Conservation (phyloP, 2,888 invertebrate species). For the Rhingia rostrata region DNA sequence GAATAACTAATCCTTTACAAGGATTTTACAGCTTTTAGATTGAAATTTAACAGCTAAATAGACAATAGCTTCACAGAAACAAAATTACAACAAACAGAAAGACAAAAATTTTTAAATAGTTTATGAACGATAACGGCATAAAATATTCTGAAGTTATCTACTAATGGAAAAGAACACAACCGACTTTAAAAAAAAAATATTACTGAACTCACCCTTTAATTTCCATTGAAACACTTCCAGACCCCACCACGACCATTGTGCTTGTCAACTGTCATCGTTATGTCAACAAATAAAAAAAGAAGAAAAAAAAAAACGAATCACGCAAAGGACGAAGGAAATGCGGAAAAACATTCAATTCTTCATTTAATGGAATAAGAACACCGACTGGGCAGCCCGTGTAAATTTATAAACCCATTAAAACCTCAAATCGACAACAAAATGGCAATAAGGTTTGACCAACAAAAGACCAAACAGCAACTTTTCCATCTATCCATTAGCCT, state of each 20-base stretch:
- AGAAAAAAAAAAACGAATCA: conserved; percentile 34
- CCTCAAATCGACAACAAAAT: conserved; percentile 73
- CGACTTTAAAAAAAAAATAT: neutral
- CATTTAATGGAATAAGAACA: conserved; percentile 20
- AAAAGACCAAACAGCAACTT: conserved; percentile 82
- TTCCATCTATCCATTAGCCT: conserved; percentile 81
- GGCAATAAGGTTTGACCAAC: conserved; percentile 81
- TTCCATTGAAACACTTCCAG: conserved; percentile 19
- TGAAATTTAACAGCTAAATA: no score
- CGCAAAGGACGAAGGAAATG: conserved; percentile 48
- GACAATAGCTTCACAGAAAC: no score
- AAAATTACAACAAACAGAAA: no score
- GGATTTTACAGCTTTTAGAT: no score
- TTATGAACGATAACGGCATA: neutral
- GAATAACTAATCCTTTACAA: no score
- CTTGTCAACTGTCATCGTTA: conserved; percentile 55
- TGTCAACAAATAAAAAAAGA: conserved; percentile 67
- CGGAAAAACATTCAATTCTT: conserved; percentile 34
- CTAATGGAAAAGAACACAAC: neutral
- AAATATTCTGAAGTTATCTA: neutral
- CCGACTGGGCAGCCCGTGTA: conserved; percentile 5
- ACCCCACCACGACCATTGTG: neutral
- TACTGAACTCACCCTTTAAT: conserved; percentile 35
- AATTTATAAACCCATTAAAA: conserved; percentile 1
- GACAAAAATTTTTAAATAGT: neutral